These are phyloP conservation scores for Poeciliopsis gracilis DNA, from an alignment of 2,797 vertebrate genomes.

Conservation along the genomic window DNA sequence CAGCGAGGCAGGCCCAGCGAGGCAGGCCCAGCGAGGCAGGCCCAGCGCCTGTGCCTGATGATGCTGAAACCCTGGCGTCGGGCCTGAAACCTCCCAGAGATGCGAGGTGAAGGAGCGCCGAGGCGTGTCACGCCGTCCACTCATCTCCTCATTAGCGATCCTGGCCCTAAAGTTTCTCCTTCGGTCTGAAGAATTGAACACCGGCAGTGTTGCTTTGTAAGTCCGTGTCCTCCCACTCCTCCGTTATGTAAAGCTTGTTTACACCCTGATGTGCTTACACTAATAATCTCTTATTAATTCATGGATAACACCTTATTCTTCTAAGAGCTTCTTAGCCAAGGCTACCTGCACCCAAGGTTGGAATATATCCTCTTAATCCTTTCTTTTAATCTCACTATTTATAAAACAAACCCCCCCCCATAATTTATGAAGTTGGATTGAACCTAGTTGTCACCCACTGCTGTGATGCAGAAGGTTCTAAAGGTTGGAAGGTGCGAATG, in stretches of 20 bases:
- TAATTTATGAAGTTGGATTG: background rate
- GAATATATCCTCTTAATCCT: slow-evolving; percentile 15
- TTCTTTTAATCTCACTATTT: background rate
- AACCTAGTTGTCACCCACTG: slow-evolving; percentile 4
- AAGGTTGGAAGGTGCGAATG: background rate
- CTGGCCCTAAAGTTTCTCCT: slow-evolving; percentile 15
- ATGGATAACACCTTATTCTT: slow-evolving; percentile 35
- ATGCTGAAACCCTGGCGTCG: slow-evolving; percentile 13
- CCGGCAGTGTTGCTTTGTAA: slow-evolving; percentile 7
- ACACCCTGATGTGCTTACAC: slow-evolving; percentile 16
- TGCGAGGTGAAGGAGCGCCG: slow-evolving; percentile 29
- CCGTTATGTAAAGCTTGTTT: slow-evolving; percentile 25
- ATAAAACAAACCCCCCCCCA: no score
- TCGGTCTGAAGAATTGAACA: slow-evolving; percentile 6
- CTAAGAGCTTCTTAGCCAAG: slow-evolving; percentile 36
- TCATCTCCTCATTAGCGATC: slow-evolving; percentile 20
- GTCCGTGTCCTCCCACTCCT: background rate
- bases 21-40: slow-evolving; percentile 29
- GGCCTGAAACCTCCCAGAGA: slow-evolving; percentile 10
- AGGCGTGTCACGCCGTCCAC: background rate
- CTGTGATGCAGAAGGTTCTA: background rate
- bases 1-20: no score
- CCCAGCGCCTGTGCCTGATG: slow-evolving; percentile 10
- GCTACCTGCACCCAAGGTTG: slow-evolving; percentile 35
- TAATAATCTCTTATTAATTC: slow-evolving; percentile 53